A percentile compares a stretch with the other conserved stretches of the same genome.
Evolutionary conservation across 2,888 invertebrate genomes (phyloP).

Genomic region (Sussaba pulchella): DNA sequence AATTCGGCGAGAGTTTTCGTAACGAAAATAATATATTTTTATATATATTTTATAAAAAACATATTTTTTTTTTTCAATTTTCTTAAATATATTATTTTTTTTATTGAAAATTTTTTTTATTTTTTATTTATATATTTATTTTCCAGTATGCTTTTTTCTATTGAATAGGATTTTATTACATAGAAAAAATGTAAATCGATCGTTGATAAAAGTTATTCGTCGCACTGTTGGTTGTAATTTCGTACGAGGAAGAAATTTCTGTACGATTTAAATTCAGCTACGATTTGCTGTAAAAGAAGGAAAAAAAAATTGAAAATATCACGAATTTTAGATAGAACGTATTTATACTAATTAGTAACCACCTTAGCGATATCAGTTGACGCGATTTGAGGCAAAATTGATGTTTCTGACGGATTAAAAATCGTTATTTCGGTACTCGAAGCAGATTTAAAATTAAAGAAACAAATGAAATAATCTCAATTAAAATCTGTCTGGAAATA

Average conservation of each 20-base stretch:
- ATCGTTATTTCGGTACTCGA: conserved; percentile 19
- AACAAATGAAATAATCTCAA: conserved; percentile 8
- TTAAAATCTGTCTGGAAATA: conserved; percentile 47
- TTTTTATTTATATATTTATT: no score
- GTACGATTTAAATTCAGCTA: conserved; percentile 14
- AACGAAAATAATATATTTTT: no score
- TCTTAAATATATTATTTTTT: no score
- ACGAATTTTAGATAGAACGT: conserved; percentile 34
- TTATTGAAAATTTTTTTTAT: no score
- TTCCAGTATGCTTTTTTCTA: no score
- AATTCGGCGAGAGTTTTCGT: no score
- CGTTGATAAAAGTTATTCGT: no score
- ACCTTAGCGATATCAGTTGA: conserved; percentile 73
- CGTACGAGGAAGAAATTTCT: conserved; percentile 12
- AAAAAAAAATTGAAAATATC: conserved; percentile 34
- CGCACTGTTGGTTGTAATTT: not conserved
- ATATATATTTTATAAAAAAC: no score
- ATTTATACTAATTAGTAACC: conserved; percentile 68
- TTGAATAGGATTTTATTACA: no score
- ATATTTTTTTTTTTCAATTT: no score
- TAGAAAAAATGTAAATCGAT: no score
- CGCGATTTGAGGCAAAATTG: conserved; percentile 68
- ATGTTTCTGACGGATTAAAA: conserved; percentile 43
- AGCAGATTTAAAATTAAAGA: conserved; percentile 23
- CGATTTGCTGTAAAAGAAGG: not conserved